phyloP scores from a whole-genome alignment of 1,140 invertebrate genomes.

The Papilio machaon region DNA sequence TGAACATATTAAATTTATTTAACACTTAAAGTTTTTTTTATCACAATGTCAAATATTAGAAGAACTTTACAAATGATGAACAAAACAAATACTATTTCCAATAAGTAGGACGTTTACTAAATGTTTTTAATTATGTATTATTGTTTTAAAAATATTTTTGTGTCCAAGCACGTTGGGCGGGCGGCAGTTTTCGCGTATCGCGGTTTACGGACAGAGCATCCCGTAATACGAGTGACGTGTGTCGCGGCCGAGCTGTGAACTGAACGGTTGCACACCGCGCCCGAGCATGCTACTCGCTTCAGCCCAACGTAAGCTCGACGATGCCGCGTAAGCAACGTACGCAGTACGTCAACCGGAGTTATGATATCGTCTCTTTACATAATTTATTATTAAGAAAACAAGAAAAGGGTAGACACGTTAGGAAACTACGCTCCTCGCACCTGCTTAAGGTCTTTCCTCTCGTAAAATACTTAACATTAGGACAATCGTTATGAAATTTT shows the following conservation, averaged over 20 bases:
- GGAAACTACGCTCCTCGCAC: not conserved
- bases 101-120: constrained; percentile 34
- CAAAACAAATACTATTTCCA: constrained; percentile 37
- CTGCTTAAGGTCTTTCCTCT: not conserved
- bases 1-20: not conserved
- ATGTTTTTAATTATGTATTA: constrained; percentile 38
- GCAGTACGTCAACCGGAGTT: constrained; percentile 11
- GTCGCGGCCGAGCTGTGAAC: constrained; percentile 49
- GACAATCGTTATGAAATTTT: constrained; percentile 4
- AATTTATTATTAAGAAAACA: not conserved
- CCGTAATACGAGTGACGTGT: constrained; percentile 48
- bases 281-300: constrained; percentile 26
- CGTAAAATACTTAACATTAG: not conserved
- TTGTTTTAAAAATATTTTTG: constrained; percentile 39
- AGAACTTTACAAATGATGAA: constrained; percentile 30
- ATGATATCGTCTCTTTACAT: not conserved
- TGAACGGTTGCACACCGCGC: constrained; percentile 43
- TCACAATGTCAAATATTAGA: constrained; percentile 31
- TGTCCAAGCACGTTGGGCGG: constrained; percentile 50
- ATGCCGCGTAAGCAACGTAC: constrained; percentile 45
- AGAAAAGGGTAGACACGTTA: not conserved
- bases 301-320: constrained; percentile 32
- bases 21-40: constrained; percentile 16
- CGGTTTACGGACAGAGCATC: constrained; percentile 31
- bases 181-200: constrained; percentile 46